Percentiles rank a stretch among this genome's conserved stretches.
phyloP scores from a whole-genome alignment of 1,140 invertebrate species.

The Uloborus diversus region DNA sequence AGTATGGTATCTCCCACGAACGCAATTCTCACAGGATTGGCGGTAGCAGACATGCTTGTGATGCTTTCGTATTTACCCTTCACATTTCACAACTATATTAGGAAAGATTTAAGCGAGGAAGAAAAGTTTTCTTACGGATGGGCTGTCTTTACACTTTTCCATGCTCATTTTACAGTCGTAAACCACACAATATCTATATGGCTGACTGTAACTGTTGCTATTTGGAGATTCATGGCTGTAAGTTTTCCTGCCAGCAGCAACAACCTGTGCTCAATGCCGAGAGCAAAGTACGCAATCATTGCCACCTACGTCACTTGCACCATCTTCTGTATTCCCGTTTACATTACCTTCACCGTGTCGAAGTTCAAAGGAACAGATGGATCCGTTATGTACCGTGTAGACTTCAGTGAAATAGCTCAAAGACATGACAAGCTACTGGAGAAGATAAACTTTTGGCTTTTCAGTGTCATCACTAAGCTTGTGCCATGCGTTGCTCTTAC shows the following conservation, averaged over 20 bases:
- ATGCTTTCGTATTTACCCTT: conserved; percentile 89
- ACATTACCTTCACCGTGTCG: conserved; percentile 55
- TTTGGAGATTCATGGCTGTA: conserved; percentile 92
- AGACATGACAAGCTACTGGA: conserved; percentile 70
- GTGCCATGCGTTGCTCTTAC: conserved; percentile 84
- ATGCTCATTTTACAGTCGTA: too few species aligned
- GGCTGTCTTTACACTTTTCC: too few species aligned
- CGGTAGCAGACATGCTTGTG: conserved; percentile 83
- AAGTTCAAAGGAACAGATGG: not conserved
- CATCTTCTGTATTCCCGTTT: conserved; percentile 75
- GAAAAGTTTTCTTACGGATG: conserved; percentile 53
- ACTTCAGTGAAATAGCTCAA: conserved; percentile 70
- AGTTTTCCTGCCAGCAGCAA: conserved; percentile 46
- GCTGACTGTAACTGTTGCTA: conserved; percentile 87
- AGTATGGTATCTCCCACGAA: conserved; percentile 87
- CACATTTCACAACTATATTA: conserved; percentile 77
- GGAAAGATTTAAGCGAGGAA: not conserved
- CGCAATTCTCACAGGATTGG: conserved; percentile 82
- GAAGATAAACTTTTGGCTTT: conserved; percentile 85
- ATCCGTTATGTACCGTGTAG: conserved; percentile 71
- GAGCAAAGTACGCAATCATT: conserved; percentile 78
- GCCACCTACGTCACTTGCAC: conserved; percentile 77
- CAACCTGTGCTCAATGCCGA: conserved; percentile 57
- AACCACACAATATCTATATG: conserved; percentile 92
- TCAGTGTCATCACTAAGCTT: conserved; percentile 84